Evolutionary conservation across 2,113 vertebrate genomes (phyloP).

Genomic region (Erpornis zantholeuca): DNA sequence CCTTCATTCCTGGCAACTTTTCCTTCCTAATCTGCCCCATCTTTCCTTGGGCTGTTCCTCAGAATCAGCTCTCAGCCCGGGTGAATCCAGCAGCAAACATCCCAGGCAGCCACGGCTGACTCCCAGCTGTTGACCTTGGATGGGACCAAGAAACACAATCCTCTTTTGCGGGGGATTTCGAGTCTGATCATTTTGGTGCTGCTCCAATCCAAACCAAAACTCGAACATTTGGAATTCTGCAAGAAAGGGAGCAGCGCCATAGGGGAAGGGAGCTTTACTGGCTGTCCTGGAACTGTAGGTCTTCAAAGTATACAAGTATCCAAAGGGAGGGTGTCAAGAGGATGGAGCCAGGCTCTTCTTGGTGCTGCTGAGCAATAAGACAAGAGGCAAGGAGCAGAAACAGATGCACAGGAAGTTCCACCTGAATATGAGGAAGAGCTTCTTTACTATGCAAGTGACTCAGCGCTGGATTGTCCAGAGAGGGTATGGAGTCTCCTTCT

Average conservation of each 20-base stretch:
- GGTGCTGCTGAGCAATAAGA: not conserved
- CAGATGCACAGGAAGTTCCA: not conserved
- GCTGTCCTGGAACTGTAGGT: not conserved
- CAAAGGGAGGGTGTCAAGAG: not conserved
- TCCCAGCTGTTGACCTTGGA: conserved; percentile 21
- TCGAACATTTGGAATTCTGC: not conserved
- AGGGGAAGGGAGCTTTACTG: not conserved
- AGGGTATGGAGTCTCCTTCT: not conserved
- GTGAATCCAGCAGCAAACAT: not conserved
- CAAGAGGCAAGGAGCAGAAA: not conserved
- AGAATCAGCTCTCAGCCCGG: accelerated
- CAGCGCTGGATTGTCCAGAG: not conserved
- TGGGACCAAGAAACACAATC: not conserved
- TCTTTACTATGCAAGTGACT: not conserved
- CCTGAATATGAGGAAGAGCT: not conserved
- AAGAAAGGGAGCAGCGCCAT: not conserved
- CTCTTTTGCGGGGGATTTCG: not conserved
- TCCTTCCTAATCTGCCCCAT: not conserved
- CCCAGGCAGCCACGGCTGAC: not conserved
- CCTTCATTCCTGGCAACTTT: not conserved
- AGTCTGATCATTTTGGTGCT: not conserved
- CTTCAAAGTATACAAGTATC: not conserved
- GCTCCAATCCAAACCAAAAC: not conserved
- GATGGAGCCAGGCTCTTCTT: not conserved
- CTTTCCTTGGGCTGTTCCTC: not conserved